Conservation (phyloP, 2,113 vertebrate species). For the Elaphurus davidianus region DNA sequence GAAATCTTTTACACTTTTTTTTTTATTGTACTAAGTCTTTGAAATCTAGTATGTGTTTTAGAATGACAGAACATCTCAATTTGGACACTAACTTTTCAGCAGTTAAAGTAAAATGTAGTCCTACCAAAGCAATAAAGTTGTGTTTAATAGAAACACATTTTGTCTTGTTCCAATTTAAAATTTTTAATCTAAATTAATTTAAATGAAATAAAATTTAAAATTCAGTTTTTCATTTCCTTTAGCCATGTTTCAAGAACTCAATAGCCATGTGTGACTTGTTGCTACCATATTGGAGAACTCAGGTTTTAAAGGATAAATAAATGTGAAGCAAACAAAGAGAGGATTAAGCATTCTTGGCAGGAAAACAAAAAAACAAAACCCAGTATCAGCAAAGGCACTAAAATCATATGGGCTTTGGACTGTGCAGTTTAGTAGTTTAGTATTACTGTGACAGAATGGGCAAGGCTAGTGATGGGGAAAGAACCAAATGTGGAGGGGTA, state of each 20-base stretch:
- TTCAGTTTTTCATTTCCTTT: neutral
- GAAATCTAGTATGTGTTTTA: constrained; percentile 47
- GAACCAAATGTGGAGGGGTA: neutral
- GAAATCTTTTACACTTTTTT: constrained; percentile 32
- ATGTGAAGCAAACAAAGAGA: neutral
- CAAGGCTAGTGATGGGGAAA: neutral
- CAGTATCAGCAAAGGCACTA: neutral
- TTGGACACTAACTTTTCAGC: constrained; percentile 22
- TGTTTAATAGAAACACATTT: constrained; percentile 56
- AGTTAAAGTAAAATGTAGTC: constrained; percentile 56
- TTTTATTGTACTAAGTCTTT: constrained; percentile 48
- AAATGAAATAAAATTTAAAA: constrained; percentile 35
- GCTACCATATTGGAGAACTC: neutral
- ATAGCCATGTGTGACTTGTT: neutral
- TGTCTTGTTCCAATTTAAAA: neutral
- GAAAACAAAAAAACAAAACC: neutral
- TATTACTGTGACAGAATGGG: neutral
- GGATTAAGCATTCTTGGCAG: neutral
- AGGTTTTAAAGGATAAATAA: neutral
- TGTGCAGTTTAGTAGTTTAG: neutral
- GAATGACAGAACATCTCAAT: neutral
- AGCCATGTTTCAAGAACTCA: neutral
- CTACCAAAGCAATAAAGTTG: constrained; percentile 41
- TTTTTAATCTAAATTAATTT: constrained; percentile 29
- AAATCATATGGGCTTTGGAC: neutral